Percentiles rank a stretch among this genome's conserved stretches.
phyloP scores from a whole-genome alignment of 2,113 vertebrate genomes.

The Brachyistius frenatus region DNA sequence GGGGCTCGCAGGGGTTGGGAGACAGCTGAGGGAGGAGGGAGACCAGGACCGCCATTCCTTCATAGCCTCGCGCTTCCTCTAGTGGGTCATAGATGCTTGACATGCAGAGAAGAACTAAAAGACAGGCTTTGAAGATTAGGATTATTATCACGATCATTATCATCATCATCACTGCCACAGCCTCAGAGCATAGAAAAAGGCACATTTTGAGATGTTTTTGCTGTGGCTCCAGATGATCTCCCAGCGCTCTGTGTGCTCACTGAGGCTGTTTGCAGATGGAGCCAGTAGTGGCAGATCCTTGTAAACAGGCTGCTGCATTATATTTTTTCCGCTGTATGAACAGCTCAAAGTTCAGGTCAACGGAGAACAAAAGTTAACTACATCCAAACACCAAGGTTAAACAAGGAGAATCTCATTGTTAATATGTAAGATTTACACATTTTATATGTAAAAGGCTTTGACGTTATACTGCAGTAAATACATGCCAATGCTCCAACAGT shows the following conservation, averaged over 20 bases:
- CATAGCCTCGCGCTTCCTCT: slow-evolving; percentile 40
- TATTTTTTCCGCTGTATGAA: slow-evolving; percentile 40
- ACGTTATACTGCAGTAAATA: not conserved
- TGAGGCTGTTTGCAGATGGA: slow-evolving; percentile 46
- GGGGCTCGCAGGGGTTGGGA: slow-evolving; percentile 52
- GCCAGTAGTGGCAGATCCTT: slow-evolving; percentile 21
- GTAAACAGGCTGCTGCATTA: slow-evolving; percentile 38
- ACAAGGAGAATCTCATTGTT: not conserved
- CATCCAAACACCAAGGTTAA: slow-evolving; percentile 28
- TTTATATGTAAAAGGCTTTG: slow-evolving; percentile 8
- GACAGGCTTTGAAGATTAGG: slow-evolving; percentile 52
- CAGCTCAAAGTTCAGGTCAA: slow-evolving; percentile 28
- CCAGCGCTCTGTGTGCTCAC: slow-evolving; percentile 38
- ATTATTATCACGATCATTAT: slow-evolving; percentile 42
- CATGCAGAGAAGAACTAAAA: slow-evolving; percentile 31
- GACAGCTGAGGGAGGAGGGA: slow-evolving; percentile 16
- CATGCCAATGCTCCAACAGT: not conserved
- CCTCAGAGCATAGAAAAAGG: slow-evolving; percentile 26
- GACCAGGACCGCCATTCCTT: slow-evolving; percentile 35
- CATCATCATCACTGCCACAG: slow-evolving; percentile 30
- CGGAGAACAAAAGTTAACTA: not conserved
- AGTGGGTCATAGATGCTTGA: slow-evolving; percentile 30
- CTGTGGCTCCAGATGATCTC: slow-evolving; percentile 35
- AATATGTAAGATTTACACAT: slow-evolving; percentile 23
- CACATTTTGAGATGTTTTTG: slow-evolving; percentile 23